These are phyloP conservation scores for Rhogogaster chlorosoma DNA, from an alignment of 2,888 invertebrate genomes.

Conservation along the genomic window DNA sequence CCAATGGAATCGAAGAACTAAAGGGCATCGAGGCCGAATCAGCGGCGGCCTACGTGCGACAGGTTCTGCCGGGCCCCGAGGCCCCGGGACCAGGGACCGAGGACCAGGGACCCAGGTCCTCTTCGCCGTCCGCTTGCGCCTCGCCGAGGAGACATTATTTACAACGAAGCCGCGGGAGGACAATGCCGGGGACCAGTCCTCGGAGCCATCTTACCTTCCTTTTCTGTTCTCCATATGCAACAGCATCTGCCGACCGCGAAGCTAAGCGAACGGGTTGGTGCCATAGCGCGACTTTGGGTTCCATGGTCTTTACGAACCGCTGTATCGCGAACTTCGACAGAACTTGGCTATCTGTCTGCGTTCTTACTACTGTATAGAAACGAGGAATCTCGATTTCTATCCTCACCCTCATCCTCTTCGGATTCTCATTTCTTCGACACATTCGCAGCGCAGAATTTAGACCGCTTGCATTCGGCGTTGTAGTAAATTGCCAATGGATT, in stretches of 20 bases:
- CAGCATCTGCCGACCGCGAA: conserved; percentile 68
- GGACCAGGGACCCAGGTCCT: conserved; percentile 11
- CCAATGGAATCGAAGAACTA: conserved; percentile 67
- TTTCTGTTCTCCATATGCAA: conserved; percentile 76
- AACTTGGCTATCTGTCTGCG: conserved; percentile 37
- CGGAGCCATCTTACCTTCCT: conserved; percentile 72
- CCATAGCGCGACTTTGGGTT: conserved; percentile 14
- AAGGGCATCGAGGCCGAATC: conserved; percentile 72
- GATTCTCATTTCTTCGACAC: background rate
- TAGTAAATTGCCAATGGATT: background rate
- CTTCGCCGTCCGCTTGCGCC: conserved; percentile 45
- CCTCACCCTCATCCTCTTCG: conserved; percentile 25
- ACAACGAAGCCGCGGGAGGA: conserved; percentile 72
- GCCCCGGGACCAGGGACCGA: conserved; percentile 52
- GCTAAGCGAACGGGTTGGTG: background rate
- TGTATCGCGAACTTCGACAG: background rate
- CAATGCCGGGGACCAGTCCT: conserved; percentile 68
- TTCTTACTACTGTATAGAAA: conserved; percentile 35
- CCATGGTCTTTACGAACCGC: background rate
- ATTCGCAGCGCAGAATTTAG: background rate
- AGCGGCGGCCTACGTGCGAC: conserved; percentile 70
- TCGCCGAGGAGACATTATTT: conserved; percentile 72
- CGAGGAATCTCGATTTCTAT: background rate
- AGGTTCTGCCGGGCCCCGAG: conserved; percentile 66
- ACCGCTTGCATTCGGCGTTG: background rate